Evolutionary conservation across 2,113 vertebrate genomes (phyloP), one percentile per base, ranked within the genome.

Genomic region (Acanthisitta chloris): DNA sequence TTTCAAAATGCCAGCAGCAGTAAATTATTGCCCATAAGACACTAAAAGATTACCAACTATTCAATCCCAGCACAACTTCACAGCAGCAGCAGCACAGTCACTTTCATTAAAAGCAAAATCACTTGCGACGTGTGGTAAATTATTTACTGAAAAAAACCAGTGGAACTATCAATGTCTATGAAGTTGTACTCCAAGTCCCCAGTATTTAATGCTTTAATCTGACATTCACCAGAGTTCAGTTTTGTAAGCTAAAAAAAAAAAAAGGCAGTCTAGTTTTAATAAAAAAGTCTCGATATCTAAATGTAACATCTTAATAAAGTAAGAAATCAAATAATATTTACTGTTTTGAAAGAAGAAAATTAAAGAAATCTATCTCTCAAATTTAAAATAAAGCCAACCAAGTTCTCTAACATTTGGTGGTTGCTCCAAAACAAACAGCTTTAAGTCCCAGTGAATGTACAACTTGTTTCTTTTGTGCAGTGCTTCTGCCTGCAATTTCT

Each of bases 341-440:
- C 43, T 58, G 17, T 51, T 93, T 76, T 81, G 46, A 93, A 93
- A 72, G 28, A 66, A 5, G 13, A 61, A 85, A 81, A 92, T 24
- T 6, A 84, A 83, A 94, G 12, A 87, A 79, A 62, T 4, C 1
- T 62, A 59, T 51, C 34, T 90, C 33, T 90, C 40, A 54, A 90
- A 92, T 71, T 86, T 71, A 74, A 94, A 95, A 76, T 59, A 78
- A 83, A 95, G 46, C n/a, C 54, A 91, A 2, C 6, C 0, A 1
- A 86, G 24, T 79, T 94, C 28, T 84, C 64, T 92, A 46, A 71
- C 69, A 58, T 77, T 92, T 73, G 34, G 38, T 54, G 38, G 20
- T n/a, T 95, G 43, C 74, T 73, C 70, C 67, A 92, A 94, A 97
- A 94, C 88, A 97, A 96, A 96, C 8, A 94, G 81, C 58, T 79